A percentile compares a stretch with the other conserved stretches of the same genome.
Conservation (phyloP, 2,113 vertebrate species). For the human region GRCh38 chr21:21474001-21474500, state of each 20-base stretch:
- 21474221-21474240: slow-evolving; percentile 48
- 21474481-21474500: not conserved
- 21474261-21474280: not conserved
- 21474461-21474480: not conserved
- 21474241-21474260: slow-evolving; percentile 53
- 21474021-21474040: slow-evolving; percentile 73
- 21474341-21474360: not conserved
- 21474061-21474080: slow-evolving; percentile 72
- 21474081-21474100: slow-evolving; percentile 53
- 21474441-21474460: not conserved
- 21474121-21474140: slow-evolving; percentile 66
- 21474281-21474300: not conserved
- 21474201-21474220: slow-evolving; percentile 50
- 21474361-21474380: not conserved
- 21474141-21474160: slow-evolving; percentile 63
- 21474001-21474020: slow-evolving; percentile 62
- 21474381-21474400: not conserved
- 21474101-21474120: slow-evolving; percentile 63
- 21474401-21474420: not conserved
- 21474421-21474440: not conserved
- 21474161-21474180: slow-evolving; percentile 67
- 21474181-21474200: slow-evolving; percentile 56
- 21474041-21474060: slow-evolving; percentile 62
- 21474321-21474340: not conserved
- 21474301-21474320: slow-evolving; percentile 23